Evolutionary conservation across 1,140 invertebrate species (phyloP).

Genomic region (Lamellibrachia luymesi): DNA sequence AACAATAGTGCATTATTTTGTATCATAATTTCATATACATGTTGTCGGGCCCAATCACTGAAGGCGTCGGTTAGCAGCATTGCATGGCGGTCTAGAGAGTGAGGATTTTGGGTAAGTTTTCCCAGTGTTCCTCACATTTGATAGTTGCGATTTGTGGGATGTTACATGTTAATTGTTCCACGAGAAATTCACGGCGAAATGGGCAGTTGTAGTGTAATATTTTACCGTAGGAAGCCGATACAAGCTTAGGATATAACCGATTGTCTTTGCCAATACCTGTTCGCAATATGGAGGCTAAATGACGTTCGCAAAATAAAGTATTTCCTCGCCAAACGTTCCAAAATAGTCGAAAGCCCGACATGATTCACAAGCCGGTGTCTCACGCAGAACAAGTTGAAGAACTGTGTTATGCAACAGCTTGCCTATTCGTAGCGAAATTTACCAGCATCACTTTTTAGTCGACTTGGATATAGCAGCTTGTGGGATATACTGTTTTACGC

Average conservation of each 20-base stretch:
- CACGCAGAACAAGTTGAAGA: not conserved
- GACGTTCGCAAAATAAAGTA: not conserved
- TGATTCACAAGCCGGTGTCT: not conserved
- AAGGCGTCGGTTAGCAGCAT: conserved; percentile 27
- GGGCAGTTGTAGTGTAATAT: conserved; percentile 7
- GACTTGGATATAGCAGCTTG: not conserved
- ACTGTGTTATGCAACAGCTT: not conserved
- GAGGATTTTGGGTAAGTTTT: conserved; percentile 53
- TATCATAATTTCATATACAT: not conserved
- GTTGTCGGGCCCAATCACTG: not conserved
- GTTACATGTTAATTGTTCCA: conserved; percentile 7
- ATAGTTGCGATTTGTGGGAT: conserved; percentile 3
- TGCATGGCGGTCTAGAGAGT: conserved; percentile 49
- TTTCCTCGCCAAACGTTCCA: not conserved
- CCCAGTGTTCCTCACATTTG: conserved; percentile 44
- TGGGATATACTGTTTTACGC: not conserved
- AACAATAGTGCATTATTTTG: not conserved
- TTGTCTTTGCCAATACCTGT: not conserved
- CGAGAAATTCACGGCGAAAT: not conserved
- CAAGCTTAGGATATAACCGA: not conserved
- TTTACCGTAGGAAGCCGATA: not conserved
- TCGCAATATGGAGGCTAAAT: conserved; percentile 4
- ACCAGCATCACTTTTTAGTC: not conserved
- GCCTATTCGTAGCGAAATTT: not conserved
- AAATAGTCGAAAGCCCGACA: not conserved